Percentiles rank a stretch among this genome's conserved stretches.
These are phyloP conservation scores for Mylabris sibirica DNA, from an alignment of 2,888 invertebrate genomes.

Conservation along the genomic window DNA sequence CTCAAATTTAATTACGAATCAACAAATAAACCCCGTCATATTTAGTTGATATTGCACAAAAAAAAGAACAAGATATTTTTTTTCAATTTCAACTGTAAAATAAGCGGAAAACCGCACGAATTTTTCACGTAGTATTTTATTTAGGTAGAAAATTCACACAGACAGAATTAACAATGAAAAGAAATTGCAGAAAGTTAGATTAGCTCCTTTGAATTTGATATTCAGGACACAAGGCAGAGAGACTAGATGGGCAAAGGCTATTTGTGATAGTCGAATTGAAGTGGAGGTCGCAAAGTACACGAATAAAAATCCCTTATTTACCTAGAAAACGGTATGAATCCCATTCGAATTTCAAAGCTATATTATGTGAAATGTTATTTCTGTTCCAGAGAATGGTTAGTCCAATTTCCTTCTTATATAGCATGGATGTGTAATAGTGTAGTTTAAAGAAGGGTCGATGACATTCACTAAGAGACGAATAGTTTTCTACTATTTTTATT, in stretches of 20 bases:
- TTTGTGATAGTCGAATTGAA: constrained; percentile 17
- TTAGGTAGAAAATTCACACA: constrained; percentile 24
- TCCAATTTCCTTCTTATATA: constrained; percentile 13
- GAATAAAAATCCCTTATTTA: constrained; percentile 28
- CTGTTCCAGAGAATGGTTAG: constrained; percentile 10
- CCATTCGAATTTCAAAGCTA: constrained; percentile 25
- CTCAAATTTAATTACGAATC: constrained; percentile 28
- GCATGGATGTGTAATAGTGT: not conserved
- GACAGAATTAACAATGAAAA: constrained; percentile 37
- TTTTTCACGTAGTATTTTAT: constrained; percentile 21
- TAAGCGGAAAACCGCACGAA: constrained; percentile 21
- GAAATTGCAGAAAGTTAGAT: constrained; percentile 35
- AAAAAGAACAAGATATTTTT: constrained; percentile 15
- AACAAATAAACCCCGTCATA: not conserved
- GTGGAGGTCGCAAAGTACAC: constrained; percentile 17
- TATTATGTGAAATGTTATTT: constrained; percentile 17
- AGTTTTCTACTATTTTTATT: constrained; percentile 15
- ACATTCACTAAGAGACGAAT: constrained; percentile 10
- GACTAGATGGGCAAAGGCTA: constrained; percentile 26
- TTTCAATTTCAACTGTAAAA: constrained; percentile 28
- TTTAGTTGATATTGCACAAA: not conserved
- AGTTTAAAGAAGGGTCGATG: constrained; percentile 7
- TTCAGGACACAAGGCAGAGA: constrained; percentile 23
- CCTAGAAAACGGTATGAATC: constrained; percentile 25
- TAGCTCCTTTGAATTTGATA: constrained; percentile 35